Evolutionary conservation across 1,140 invertebrate genomes (phyloP), one percentile per base, ranked within the genome.

Genomic region (Drosophila persimilis): DNA sequence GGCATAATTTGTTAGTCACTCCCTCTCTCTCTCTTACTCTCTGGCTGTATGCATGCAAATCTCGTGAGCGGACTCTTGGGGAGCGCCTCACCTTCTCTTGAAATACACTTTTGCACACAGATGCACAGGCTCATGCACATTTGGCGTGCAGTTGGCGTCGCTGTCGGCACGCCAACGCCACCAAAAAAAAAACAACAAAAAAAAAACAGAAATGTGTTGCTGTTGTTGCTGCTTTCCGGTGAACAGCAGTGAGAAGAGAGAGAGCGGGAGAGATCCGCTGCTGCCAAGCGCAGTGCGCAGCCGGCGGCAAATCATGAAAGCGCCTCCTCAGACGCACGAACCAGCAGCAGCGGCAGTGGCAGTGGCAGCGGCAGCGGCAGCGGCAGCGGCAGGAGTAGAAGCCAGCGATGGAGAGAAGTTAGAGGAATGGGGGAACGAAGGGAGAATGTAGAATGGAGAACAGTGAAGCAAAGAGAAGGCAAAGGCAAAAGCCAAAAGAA

Each of bases 251-350:
- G 69, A 39, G 35, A 5, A 39, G 35, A 13, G 35, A 39, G 35
- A 11, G 35, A 39, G 35, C 35, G 35, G 35, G 35, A 39, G 35
- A 39, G 35, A 39, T 39, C 35, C 35, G 35, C 35, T 39, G 31
- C 31, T 35, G 35, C 35, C 3, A 9, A 39, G 35, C 63, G 67
- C 69, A 62, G 54, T 63, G 71, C 72, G 54, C 71, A 78, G 73
- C 65, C 65, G 77, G 77, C 81, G 81, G 81, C 81, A 86, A 85
- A 86, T 86, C 83, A 81, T 86, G 74, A 86, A 86, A 86, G 83
- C 81, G 74, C 35, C 46, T 67, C 22, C 54, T 47, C 52, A 50
- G 55, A 51, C 73, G 61, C 58, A 46, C 41, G 15, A 62, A 51
- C 45, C 45, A 47, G 9, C 20, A 61, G 52, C 29, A 61, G 29